Base-by-base conservation (phyloP, 2,888 invertebrate species). In the Steinernema carpocapsae region DNA sequence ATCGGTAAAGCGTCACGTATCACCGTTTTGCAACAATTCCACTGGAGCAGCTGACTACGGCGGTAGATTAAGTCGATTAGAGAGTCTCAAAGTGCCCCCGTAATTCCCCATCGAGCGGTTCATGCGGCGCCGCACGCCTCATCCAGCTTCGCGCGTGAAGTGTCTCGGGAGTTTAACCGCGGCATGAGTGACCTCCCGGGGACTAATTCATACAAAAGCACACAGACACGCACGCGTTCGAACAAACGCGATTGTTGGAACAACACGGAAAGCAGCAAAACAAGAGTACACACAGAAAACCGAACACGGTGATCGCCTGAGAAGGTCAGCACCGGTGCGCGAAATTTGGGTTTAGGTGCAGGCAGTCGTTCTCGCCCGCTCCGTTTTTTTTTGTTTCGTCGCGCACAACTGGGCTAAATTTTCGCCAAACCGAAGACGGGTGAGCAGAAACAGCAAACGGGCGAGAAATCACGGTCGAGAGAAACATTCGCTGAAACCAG, bases 21-120 rank as follows among this genome's bases (percentile, higher is more conserved):
- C 64, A 22, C 64, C 29, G 64, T 64, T 64, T 64, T 64, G 64
- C 64, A 64, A 64, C 64, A 64, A 64, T 64, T 32, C 64, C 17
- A 4, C 32, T 37, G 37, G 37, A 37, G 37, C 37, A 37, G 37
- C 37, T 37, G 37, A 37, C 64, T 12, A 7, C 64, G 64, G 26
- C 64, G 29, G 64, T 17, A 29, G 64, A 64, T 64, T 64, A 32
- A 64, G 24, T 64, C 64, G 29, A 64, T 64, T 64, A 64, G 37
- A 29, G 17, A 64, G 29, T 32, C 64, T n/a, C 17, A 48, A 48
- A 19, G 48, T 17, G 48, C 17, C 19, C n/a, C 12, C 24, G 19
- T 24, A 52, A 52, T 10, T 10, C 37, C 37, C 37, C 4, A 37
- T 37, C 17, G 48, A 64, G 64, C 7, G 32, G 29, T 64, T n/a